phyloP scores from a whole-genome alignment of 2,888 invertebrate genomes.

The Maniola hyperantus region DNA sequence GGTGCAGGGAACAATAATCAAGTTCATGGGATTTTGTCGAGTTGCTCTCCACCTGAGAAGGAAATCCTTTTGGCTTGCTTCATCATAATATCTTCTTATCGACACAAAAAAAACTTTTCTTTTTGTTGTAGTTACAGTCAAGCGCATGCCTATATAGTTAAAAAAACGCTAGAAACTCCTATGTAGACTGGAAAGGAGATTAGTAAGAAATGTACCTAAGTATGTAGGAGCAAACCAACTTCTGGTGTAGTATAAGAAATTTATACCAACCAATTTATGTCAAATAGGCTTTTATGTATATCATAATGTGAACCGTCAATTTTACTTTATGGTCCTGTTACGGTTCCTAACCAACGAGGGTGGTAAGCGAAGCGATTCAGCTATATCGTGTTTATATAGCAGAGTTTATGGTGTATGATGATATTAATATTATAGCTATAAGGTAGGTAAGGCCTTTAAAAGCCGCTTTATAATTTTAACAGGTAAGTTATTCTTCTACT shows the following conservation, averaged over 20 bases:
- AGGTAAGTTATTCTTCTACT: no score
- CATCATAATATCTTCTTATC: no score
- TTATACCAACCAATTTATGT: conserved; percentile 18
- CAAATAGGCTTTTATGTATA: conserved; percentile 47
- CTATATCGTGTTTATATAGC: conserved; percentile 4
- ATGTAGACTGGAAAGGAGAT: no score
- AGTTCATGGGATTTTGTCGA: no score
- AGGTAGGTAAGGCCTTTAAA: not conserved
- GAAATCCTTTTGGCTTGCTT: no score
- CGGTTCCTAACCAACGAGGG: conserved; percentile 49
- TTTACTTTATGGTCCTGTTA: conserved; percentile 60
- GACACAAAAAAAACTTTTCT: no score
- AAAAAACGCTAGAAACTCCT: no score
- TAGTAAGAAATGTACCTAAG: no score
- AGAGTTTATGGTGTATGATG: conserved; percentile 6
- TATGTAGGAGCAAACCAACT: not conserved
- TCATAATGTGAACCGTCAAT: conserved; percentile 66
- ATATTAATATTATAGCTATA: not conserved
- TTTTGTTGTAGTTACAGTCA: no score
- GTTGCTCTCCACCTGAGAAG: no score
- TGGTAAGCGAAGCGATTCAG: conserved; percentile 48
- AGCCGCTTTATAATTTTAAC: not conserved
- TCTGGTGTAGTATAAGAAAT: not conserved
- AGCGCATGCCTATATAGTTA: no score
- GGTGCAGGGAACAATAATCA: no score